Evolutionary conservation across 2,113 vertebrate species (phyloP), one percentile per base, ranked within the genome.

Genomic region (Psophia crepitans): DNA sequence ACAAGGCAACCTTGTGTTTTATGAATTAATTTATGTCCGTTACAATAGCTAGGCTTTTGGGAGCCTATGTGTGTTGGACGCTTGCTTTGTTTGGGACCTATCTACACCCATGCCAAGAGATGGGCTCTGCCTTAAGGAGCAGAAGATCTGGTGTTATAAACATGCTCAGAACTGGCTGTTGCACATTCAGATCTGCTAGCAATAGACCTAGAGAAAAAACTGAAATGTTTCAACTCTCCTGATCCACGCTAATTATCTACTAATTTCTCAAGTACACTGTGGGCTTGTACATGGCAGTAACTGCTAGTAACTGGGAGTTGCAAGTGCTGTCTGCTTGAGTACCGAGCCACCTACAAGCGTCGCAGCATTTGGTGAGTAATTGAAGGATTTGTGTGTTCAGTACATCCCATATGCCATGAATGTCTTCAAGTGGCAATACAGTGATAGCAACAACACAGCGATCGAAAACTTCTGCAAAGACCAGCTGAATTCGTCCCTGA

Each of bases 291-390:
- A 26, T 28, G 19, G 44, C 81, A 84, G 89, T 16, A n/a, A n/a
- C 41, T 83, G 74, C 80, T 81, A 87, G 68, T 88, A 92, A 89
- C 0, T 79, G 43, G 63, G 71, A 95, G 82, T 58, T 77, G 70
- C 27, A 39, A 89, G n/a, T 73, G 54, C 85, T 94, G 70, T 79
- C 90, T 79, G 65, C 94, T 83, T 54, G 35, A 93, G 65, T 74
- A 78, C 49, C 0, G 7, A 96, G 85, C 91, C 95, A 95, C 93
- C 95, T 96, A 95, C 96, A 82, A 96, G 26, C 60, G 93, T 93
- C 83, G 64, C 69, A 81, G 79, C 61, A 92, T 87, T 87, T 94
- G 87, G 87, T 92, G 90, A 96, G 76, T 89, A 95, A 89, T 19
- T 83, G 63, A 75, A 92, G 63, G 84, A 80, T 83, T 91, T 80